Percentiles rank a stretch among this genome's conserved stretches.
phyloP scores from a whole-genome alignment of 2,888 invertebrate genomes.

The Yponomeuta evonymella region DNA sequence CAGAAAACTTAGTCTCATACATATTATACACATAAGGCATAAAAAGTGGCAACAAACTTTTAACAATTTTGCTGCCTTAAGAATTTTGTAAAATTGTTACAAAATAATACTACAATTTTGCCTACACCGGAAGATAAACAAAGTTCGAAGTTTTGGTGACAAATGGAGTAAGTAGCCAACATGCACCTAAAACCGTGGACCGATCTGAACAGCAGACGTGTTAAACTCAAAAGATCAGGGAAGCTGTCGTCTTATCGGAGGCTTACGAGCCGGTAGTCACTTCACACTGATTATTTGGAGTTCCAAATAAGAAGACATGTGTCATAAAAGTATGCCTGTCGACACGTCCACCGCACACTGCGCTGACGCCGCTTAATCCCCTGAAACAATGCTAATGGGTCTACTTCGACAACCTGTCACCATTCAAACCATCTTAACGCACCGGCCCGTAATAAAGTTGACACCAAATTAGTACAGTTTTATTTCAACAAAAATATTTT shows the following conservation, averaged over 20 bases:
- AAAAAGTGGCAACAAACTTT: no score
- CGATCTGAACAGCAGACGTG: conserved; percentile 19
- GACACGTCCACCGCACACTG: conserved; percentile 49
- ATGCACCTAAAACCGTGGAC: no score
- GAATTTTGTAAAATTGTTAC: no score
- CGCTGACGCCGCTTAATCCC: conserved; percentile 64
- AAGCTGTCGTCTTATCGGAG: conserved; percentile 41
- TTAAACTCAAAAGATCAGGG: conserved; percentile 27
- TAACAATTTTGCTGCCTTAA: no score
- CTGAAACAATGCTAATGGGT: conserved; percentile 76
- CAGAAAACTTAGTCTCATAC: no score
- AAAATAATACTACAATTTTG: no score
- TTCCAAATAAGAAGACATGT: conserved; percentile 51
- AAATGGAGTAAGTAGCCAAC: no score
- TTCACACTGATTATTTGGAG: conserved; percentile 58
- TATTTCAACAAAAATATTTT: conserved; percentile 67
- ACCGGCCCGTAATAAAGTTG: conserved; percentile 69
- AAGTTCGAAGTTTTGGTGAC: conserved; percentile 7
- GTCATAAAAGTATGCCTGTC: conserved; percentile 71
- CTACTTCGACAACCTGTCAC: conserved; percentile 63
- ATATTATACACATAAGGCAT: no score
- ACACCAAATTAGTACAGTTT: conserved; percentile 67
- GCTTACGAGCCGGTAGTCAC: conserved; percentile 58
- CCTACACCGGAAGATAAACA: no score
- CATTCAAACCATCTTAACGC: conserved; percentile 68